Evolutionary conservation across 2,888 invertebrate species (phyloP).

Genomic region (Lepetodrilus schrolli): DNA sequence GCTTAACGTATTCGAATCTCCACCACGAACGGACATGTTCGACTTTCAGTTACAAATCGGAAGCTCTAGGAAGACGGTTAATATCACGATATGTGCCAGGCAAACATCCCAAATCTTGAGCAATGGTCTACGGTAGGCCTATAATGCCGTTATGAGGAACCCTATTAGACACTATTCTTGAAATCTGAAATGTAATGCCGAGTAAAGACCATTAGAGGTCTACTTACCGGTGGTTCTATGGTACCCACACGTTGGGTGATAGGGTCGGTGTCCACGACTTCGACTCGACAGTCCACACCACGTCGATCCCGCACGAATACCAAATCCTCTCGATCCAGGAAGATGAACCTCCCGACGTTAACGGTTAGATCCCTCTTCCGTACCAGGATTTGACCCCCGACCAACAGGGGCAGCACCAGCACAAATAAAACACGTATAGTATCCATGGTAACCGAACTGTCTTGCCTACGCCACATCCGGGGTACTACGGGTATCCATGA

Average conservation of each 20-base stretch:
- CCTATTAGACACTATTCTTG: too few species aligned
- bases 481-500: neutral
- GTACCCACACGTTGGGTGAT: constrained; percentile 73
- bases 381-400: constrained; percentile 49
- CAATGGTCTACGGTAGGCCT: too few species aligned
- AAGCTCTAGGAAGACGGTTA: neutral
- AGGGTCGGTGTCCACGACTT: constrained; percentile 72
- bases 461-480: neutral
- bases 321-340: constrained; percentile 65
- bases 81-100: neutral
- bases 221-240: constrained; percentile 72
- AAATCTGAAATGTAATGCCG: too few species aligned
- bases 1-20: too few species aligned
- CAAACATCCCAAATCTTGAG: too few species aligned
- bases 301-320: constrained; percentile 49
- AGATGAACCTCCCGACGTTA: constrained; percentile 65
- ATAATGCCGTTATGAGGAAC: too few species aligned
- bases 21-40: too few species aligned
- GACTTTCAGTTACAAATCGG: neutral
- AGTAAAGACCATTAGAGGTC: too few species aligned
- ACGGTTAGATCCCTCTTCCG: constrained; percentile 62
- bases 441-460: constrained; percentile 1
- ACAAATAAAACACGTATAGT: neutral
- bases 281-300: constrained; percentile 70
- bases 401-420: neutral